A percentile compares a stretch with the other conserved stretches of the same genome.
Conservation (phyloP, 2,888 invertebrate genomes). For the Rhagonycha lutea region DNA sequence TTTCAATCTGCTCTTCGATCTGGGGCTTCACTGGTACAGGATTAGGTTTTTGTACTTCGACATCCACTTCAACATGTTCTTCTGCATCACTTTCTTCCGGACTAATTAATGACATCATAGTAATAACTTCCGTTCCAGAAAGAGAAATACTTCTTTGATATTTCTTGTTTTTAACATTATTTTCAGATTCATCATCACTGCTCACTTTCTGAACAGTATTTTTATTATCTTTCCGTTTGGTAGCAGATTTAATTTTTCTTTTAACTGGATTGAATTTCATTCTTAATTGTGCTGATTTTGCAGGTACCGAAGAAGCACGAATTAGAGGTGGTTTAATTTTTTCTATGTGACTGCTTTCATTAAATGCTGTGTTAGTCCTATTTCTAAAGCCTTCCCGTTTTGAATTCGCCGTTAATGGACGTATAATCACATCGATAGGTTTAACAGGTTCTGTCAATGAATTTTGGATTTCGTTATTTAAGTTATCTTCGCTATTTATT, state of each 20-base stretch:
- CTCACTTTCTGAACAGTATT: slow-evolving; percentile 18
- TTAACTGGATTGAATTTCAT: slow-evolving; percentile 46
- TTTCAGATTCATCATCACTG: slow-evolving; percentile 15
- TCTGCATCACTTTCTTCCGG: slow-evolving; percentile 69
- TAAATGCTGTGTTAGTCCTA: slow-evolving; percentile 50
- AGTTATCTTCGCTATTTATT: not conserved
- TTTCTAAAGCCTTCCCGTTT: slow-evolving; percentile 51
- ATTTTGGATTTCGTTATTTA: no score
- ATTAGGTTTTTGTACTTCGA: slow-evolving; percentile 26
- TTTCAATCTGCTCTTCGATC: slow-evolving; percentile 27
- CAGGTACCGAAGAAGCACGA: slow-evolving; percentile 48
- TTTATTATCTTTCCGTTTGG: slow-evolving; percentile 30
- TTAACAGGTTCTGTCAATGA: slow-evolving; percentile 12
- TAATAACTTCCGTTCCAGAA: slow-evolving; percentile 58
- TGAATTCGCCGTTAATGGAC: slow-evolving; percentile 47
- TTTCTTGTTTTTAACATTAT: slow-evolving; percentile 17
- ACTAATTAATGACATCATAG: slow-evolving; percentile 70
- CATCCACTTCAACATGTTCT: slow-evolving; percentile 41
- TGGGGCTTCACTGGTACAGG: slow-evolving; percentile 9
- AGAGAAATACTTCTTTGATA: slow-evolving; percentile 40
- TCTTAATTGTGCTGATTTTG: slow-evolving; percentile 38
- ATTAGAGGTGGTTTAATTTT: slow-evolving; percentile 45
- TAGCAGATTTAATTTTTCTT: slow-evolving; percentile 42
- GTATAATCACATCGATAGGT: slow-evolving; percentile 43
- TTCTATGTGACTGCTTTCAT: slow-evolving; percentile 39